Evolutionary conservation across 2,888 invertebrate species (phyloP).

Genomic region (Tenthredo livida): DNA sequence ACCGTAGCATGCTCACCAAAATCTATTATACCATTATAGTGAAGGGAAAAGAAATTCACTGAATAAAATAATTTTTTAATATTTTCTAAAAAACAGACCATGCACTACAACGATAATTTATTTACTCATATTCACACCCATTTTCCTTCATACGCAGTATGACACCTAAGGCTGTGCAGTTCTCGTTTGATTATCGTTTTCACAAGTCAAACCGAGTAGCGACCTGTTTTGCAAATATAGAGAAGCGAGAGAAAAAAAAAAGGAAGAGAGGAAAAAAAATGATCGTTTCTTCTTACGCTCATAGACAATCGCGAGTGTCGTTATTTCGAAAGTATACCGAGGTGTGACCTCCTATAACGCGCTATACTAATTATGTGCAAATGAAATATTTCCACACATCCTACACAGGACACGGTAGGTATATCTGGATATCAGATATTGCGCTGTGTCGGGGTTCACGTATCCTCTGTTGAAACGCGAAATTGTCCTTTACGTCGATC

Average conservation of each 20-base stretch:
- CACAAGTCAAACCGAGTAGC: background rate
- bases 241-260: background rate
- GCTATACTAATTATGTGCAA: conserved; percentile 62
- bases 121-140: background rate
- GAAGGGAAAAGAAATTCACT: conserved; percentile 16
- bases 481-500: conserved; percentile 23
- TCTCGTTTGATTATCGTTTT: background rate
- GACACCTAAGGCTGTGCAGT: background rate
- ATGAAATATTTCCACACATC: conserved; percentile 65
- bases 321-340: conserved; percentile 44
- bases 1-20: conserved; percentile 32
- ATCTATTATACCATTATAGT: conserved; percentile 25
- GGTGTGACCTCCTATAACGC: conserved; percentile 51
- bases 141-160: background rate
- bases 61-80: conserved; percentile 74
- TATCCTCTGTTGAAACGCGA: conserved; percentile 54
- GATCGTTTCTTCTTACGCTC: background rate
- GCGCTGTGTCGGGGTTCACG: conserved; percentile 52
- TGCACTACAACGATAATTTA: background rate
- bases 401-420: conserved; percentile 60
- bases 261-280: background rate
- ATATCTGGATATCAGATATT: conserved; percentile 60
- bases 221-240: conserved; percentile 7
- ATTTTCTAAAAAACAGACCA: conserved; percentile 65
- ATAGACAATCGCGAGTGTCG: conserved; percentile 42